A percentile compares a stretch with the other conserved stretches of the same genome.
These are phyloP conservation scores for Rhorus exstirpatorius DNA, from an alignment of 2,888 invertebrate species.

Conservation along the genomic window DNA sequence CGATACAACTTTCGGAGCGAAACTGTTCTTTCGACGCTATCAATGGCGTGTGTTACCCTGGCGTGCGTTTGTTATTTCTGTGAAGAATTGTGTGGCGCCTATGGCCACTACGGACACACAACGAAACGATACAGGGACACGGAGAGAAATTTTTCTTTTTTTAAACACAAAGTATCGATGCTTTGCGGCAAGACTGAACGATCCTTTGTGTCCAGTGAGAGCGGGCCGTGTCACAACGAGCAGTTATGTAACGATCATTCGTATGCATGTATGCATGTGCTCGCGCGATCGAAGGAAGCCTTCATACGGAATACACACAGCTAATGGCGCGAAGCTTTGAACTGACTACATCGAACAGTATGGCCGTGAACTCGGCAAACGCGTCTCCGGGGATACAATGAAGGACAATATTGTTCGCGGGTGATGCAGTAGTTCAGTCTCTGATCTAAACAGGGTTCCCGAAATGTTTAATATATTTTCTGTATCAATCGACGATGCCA, in stretches of 20 bases:
- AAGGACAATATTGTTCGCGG: too few species aligned
- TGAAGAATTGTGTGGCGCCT: slow-evolving; percentile 36
- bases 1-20: slow-evolving; percentile 30
- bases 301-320: slow-evolving; percentile 44
- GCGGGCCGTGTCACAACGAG: slow-evolving; percentile 13
- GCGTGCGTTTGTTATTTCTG: slow-evolving; percentile 25
- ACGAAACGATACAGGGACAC: neutral
- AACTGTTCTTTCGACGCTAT: slow-evolving; percentile 42
- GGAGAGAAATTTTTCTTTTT: neutral
- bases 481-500: too few species aligned
- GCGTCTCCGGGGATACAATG: too few species aligned
- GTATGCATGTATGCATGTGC: slow-evolving; percentile 1
- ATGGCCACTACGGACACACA: slow-evolving; percentile 23
- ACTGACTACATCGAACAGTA: slow-evolving; percentile 20
- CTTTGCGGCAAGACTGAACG: slow-evolving; percentile 56
- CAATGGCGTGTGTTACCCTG: slow-evolving; percentile 18
- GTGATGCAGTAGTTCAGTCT: too few species aligned
- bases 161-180: slow-evolving; percentile 44
- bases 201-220: slow-evolving; percentile 60
- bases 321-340: slow-evolving; percentile 30
- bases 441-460: too few species aligned
- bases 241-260: slow-evolving; percentile 48
- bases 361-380: neutral
- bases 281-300: slow-evolving; percentile 39
- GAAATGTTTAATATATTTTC: too few species aligned